phyloP scores from a whole-genome alignment of 2,797 vertebrate species.

The Scarus forsteni region DNA sequence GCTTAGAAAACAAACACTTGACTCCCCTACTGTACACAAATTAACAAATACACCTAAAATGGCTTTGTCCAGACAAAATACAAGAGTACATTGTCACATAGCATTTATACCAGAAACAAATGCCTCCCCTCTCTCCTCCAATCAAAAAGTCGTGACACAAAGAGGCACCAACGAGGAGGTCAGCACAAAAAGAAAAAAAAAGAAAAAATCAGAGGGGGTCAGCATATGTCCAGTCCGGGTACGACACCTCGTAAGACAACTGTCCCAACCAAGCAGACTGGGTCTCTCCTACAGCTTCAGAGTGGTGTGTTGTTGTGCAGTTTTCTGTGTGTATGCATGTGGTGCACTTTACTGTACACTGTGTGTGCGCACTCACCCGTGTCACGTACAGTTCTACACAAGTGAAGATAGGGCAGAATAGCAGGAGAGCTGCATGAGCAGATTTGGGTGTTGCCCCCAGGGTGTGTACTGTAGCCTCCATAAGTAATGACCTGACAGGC shows the following conservation, averaged over 20 bases:
- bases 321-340: constrained; percentile 29
- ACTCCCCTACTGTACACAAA: neutral
- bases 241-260: constrained; percentile 79
- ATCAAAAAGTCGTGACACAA: constrained; percentile 70
- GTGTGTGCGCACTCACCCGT: constrained; percentile 29
- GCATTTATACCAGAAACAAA: constrained; percentile 8
- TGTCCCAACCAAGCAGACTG: constrained; percentile 73
- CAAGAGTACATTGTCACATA: constrained; percentile 13
- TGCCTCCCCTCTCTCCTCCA: neutral
- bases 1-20: no score
- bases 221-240: constrained; percentile 84
- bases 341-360: constrained; percentile 25
- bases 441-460: constrained; percentile 74
- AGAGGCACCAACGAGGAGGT: constrained; percentile 74
- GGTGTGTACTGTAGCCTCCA: constrained; percentile 57
- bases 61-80: constrained; percentile 1
- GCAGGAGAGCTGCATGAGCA: constrained; percentile 82
- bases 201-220: constrained; percentile 72
- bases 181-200: constrained; percentile 72
- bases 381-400: constrained; percentile 73
- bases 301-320: constrained; percentile 26
- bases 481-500: constrained; percentile 70
- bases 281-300: constrained; percentile 59
- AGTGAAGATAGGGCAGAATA: constrained; percentile 77
- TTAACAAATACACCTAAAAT: neutral